Conservation (phyloP, 1,140 invertebrate species). For the Ips nitidus region DNA sequence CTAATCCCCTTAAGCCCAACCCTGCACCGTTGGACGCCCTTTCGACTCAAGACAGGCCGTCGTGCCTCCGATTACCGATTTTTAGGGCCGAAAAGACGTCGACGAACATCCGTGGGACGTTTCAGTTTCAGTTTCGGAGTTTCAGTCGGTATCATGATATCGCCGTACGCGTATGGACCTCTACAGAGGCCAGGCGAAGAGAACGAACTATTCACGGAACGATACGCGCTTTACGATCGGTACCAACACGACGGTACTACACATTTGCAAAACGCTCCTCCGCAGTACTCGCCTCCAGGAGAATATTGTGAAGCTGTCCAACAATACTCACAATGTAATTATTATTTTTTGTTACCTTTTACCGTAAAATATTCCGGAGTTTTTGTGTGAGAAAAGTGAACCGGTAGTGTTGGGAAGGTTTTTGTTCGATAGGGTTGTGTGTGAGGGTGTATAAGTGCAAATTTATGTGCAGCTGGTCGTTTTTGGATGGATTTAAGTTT, state of each 20-base stretch:
- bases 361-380: not conserved
- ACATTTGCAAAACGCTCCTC: constrained; percentile 3
- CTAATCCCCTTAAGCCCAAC: too few relatives aligned
- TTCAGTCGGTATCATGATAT: constrained; percentile 40
- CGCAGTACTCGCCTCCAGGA: constrained; percentile 29
- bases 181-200: constrained; percentile 35
- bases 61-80: constrained; percentile 30
- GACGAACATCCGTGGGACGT: constrained; percentile 10
- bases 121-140: constrained; percentile 4
- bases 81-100: constrained; percentile 25
- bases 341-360: constrained; percentile 16
- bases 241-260: constrained; percentile 16
- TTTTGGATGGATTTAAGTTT: not conserved
- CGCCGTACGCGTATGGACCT: constrained; percentile 42
- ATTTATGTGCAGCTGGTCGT: not conserved
- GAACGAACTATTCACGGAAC: constrained; percentile 21
- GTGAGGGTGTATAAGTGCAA: not conserved
- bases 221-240: constrained; percentile 35
- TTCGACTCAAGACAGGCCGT: constrained; percentile 17
- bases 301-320: constrained; percentile 25
- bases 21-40: constrained; percentile 5
- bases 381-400: not conserved
- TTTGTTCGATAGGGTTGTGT: not conserved
- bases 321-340: constrained; percentile 32
- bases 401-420: not conserved